Evolutionary conservation across 2,888 invertebrate genomes (phyloP).

Genomic region (Drosophila buzzatii): DNA sequence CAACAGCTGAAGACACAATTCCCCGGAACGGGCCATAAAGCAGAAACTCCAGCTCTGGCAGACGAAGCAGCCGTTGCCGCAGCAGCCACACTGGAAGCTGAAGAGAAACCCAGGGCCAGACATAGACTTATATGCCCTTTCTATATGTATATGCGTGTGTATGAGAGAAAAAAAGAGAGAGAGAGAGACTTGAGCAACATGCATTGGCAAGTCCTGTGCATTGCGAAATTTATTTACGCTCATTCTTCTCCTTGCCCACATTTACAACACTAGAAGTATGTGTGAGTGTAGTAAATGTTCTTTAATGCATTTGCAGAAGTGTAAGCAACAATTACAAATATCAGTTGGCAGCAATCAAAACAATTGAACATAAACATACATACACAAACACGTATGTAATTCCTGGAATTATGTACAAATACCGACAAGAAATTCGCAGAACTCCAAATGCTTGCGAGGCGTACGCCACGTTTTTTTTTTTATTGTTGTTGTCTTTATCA

Average conservation of each 20-base stretch:
- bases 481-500: constrained; percentile 37
- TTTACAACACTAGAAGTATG: background rate
- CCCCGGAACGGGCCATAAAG: constrained; percentile 78
- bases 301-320: constrained; percentile 14
- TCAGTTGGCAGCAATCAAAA: constrained; percentile 48
- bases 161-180: background rate
- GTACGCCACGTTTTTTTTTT: constrained; percentile 10
- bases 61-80: constrained; percentile 31
- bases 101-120: constrained; percentile 45
- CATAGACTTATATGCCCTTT: constrained; percentile 58
- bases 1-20: constrained; percentile 77
- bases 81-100: constrained; percentile 28
- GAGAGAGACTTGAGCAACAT: constrained; percentile 24
- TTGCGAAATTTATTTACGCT: constrained; percentile 21
- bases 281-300: constrained; percentile 2
- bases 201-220: constrained; percentile 29
- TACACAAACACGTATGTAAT: constrained; percentile 14
- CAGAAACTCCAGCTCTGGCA: constrained; percentile 59
- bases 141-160: constrained; percentile 28
- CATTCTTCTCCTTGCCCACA: background rate
- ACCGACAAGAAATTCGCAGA: constrained; percentile 47
- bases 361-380: constrained; percentile 42
- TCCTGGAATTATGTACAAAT: constrained; percentile 45
- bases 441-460: constrained; percentile 36
- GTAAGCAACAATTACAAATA: constrained; percentile 36